Conservation (phyloP, 1,140 invertebrate genomes). For the Hestina assimilis region DNA sequence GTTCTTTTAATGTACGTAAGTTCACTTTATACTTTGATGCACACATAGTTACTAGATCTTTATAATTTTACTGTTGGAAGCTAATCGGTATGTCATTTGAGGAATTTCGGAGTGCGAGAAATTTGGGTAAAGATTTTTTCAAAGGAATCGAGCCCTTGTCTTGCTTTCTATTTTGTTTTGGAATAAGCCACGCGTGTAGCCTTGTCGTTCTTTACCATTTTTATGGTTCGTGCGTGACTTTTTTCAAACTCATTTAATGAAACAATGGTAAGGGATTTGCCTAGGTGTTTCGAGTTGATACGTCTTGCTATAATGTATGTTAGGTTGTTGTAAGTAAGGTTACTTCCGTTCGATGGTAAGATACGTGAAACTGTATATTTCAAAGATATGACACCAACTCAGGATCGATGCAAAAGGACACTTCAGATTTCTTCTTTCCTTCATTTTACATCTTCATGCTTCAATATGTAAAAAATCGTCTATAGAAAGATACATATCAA, state of each 20-base stretch:
- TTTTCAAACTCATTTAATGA: slow-evolving; percentile 28
- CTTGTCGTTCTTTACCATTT: slow-evolving; percentile 24
- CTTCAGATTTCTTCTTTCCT: slow-evolving; percentile 52
- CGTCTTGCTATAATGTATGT: slow-evolving; percentile 63
- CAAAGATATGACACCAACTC: slow-evolving; percentile 57
- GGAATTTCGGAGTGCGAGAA: slow-evolving; percentile 64
- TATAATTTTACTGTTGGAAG: slow-evolving; percentile 67
- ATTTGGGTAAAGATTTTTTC: slow-evolving; percentile 45
- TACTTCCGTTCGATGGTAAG: slow-evolving; percentile 65
- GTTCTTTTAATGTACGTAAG: slow-evolving; percentile 67
- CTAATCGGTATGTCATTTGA: slow-evolving; percentile 67
- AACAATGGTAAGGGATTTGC: slow-evolving; percentile 42
- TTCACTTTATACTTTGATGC: slow-evolving; percentile 72
- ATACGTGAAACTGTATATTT: slow-evolving; percentile 49
- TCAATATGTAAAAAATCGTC: slow-evolving; percentile 45
- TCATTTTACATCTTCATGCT: slow-evolving; percentile 57
- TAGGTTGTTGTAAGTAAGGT: slow-evolving; percentile 66
- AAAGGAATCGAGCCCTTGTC: slow-evolving; percentile 40
- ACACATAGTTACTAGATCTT: slow-evolving; percentile 67
- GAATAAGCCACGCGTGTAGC: slow-evolving; percentile 28
- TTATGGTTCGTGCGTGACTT: slow-evolving; percentile 34
- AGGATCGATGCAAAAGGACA: slow-evolving; percentile 69
- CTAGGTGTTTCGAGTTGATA: slow-evolving; percentile 57
- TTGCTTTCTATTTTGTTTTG: slow-evolving; percentile 22
- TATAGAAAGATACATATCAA: slow-evolving; percentile 76